Evolutionary conservation across 2,113 vertebrate genomes (phyloP), one percentile per base, ranked within the genome.

Genomic region (Delphinapterus leucas): DNA sequence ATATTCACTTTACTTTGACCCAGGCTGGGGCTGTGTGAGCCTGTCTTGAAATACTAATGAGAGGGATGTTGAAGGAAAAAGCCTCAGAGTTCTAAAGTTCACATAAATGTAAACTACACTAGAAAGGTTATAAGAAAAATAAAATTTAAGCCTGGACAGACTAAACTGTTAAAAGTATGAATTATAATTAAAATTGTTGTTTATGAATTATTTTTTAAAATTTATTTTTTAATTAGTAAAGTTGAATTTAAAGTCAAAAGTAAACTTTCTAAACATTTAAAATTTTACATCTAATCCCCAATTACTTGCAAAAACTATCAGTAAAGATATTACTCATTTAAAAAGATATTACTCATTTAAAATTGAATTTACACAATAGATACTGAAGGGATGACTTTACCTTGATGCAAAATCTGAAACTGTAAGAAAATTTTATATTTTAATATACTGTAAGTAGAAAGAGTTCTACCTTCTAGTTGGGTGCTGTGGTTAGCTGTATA

Each of bases 21-120:
- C 41, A 89, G 10, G 1, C 13, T 58, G 18, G 36, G 31, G 60
- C 18, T 97, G 23, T 60, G 8, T 8, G 4, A 97, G 53, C 21
- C 49, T 76, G 36, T 60, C 85, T 85, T 88, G 49, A 88, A 97
- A 96, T 81, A 89, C 18, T 74, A 82, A 41, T 82, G 65, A 88
- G 15, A 85, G 0, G 6, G 6, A 82, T 28, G 33, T 9, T 83
- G 25, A 77, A 70, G 61, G 5, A 86, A 31, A 17, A 89, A 70
- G 76, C 5, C 20, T 80, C 44, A 88, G 20, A 76, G 60, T 91
- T 91, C 28, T 91, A 49, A 95, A 81, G 47, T 67, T 85, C 44
- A 92, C 26, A 25, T 36, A 89, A 92, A 71, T 65, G 44, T 71
- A 74, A 38, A 49, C 55, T 84, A 68, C 10, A 67, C 26, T 70